These are phyloP conservation scores for Leucozona laternaria DNA, from an alignment of 2,888 invertebrate species.

Conservation along the genomic window DNA sequence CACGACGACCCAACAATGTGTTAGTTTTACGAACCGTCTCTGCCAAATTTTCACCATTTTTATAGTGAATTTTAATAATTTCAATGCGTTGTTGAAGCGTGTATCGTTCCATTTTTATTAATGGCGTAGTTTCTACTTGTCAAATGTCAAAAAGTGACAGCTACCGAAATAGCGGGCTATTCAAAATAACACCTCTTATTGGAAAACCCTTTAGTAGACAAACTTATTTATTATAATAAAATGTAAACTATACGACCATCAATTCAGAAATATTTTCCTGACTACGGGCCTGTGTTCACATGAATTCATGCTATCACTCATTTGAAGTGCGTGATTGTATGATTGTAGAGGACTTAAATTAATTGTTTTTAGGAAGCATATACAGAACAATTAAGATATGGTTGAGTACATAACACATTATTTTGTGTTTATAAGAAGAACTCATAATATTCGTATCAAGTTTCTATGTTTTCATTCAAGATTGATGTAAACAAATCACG, in stretches of 20 bases:
- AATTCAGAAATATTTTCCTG: not conserved
- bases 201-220: too few species aligned
- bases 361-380: constrained; percentile 15
- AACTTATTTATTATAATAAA: too few species aligned
- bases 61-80: too few species aligned
- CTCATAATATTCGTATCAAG: not conserved
- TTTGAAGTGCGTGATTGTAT: constrained; percentile 29
- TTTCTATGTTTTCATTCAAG: not conserved
- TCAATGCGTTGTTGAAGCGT: too few species aligned
- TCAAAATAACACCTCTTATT: too few species aligned
- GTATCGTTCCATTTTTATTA: too few species aligned
- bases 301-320: constrained; percentile 2
- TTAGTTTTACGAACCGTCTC: too few species aligned
- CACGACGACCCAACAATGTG: too few species aligned
- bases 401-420: constrained; percentile 11
- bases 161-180: too few species aligned
- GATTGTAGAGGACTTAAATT: constrained; percentile 16
- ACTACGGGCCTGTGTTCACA: not conserved
- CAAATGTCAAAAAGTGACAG: too few species aligned
- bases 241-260: not conserved
- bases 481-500: constrained; percentile 23
- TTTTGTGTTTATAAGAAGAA: not conserved
- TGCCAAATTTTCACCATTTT: too few species aligned
- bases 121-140: too few species aligned
- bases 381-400: constrained; percentile 15